These are phyloP conservation scores for Eupeodes latifasciatus DNA, from an alignment of 2,888 invertebrate genomes.

Conservation along the genomic window DNA sequence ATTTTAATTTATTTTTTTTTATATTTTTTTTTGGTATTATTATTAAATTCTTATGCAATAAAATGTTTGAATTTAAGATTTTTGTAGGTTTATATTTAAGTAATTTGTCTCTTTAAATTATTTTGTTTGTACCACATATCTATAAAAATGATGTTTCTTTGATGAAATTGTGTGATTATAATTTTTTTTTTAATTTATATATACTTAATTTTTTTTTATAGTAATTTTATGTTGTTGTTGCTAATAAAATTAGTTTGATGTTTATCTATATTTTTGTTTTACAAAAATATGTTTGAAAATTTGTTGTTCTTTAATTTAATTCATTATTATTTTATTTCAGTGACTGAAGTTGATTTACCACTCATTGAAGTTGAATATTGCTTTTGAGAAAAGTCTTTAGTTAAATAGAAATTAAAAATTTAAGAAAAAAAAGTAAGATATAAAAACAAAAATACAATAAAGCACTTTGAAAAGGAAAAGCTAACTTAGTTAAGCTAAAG, in stretches of 20 bases:
- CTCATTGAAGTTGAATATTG: conserved; percentile 66
- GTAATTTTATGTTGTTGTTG: conserved; percentile 11
- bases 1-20: conserved; percentile 58
- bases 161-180: conserved; percentile 70
- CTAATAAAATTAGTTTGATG: conserved; percentile 47
- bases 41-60: conserved; percentile 64
- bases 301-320: conserved; percentile 19
- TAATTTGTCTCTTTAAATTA: conserved; percentile 65
- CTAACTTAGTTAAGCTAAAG: too few relatives aligned
- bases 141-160: conserved; percentile 74
- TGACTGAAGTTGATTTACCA: conserved; percentile 53
- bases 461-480: too few relatives aligned
- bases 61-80: conserved; percentile 50
- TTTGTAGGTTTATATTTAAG: conserved; percentile 67
- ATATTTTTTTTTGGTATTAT: conserved; percentile 25
- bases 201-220: conserved; percentile 35
- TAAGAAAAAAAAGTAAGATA: not conserved
- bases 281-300: conserved; percentile 77
- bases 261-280: conserved; percentile 69
- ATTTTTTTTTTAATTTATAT: conserved; percentile 8
- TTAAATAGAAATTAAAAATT: conserved; percentile 5
- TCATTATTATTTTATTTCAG: conserved; percentile 31
- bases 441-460: not conserved
- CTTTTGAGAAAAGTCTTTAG: conserved; percentile 64
- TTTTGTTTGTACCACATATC: conserved; percentile 72